Evolutionary conservation across 2,888 invertebrate species (phyloP).

Genomic region (Yponomeuta sedellus): DNA sequence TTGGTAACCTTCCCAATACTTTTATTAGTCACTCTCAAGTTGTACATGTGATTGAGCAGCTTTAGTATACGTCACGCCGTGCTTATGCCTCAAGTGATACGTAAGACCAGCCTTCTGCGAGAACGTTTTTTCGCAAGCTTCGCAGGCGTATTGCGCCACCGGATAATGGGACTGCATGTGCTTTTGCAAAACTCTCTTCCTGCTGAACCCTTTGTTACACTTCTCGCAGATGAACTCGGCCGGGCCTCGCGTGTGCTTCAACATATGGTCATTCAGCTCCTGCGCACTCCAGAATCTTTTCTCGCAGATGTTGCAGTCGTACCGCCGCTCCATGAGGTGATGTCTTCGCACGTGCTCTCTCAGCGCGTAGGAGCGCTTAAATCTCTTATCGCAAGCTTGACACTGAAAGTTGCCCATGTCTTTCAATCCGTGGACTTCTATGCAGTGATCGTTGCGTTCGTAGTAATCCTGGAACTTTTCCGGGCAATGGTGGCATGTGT

Average conservation of each 20-base stretch:
- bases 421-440: slow-evolving; percentile 29
- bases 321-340: slow-evolving; percentile 61
- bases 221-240: slow-evolving; percentile 74
- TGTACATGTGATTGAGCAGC: not conserved
- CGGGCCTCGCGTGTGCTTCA: slow-evolving; percentile 67
- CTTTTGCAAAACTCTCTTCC: slow-evolving; percentile 58
- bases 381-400: slow-evolving; percentile 22
- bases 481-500: slow-evolving; percentile 52
- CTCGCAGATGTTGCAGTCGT: slow-evolving; percentile 61
- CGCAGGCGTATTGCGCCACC: slow-evolving; percentile 36
- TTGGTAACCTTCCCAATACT: too few relatives aligned
- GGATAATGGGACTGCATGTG: slow-evolving; percentile 66
- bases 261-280: slow-evolving; percentile 68
- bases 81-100: slow-evolving; percentile 15
- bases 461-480: slow-evolving; percentile 57
- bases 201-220: slow-evolving; percentile 75
- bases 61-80: slow-evolving; percentile 5
- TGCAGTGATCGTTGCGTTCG: slow-evolving; percentile 40
- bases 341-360: slow-evolving; percentile 61
- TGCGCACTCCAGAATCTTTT: slow-evolving; percentile 66
- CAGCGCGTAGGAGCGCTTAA: slow-evolving; percentile 48
- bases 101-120: slow-evolving; percentile 14
- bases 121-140: slow-evolving; percentile 24
- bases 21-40: too few relatives aligned
- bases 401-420: slow-evolving; percentile 10